phyloP scores from a whole-genome alignment of 2,113 vertebrate genomes.

The Zootoca vivipara region DNA sequence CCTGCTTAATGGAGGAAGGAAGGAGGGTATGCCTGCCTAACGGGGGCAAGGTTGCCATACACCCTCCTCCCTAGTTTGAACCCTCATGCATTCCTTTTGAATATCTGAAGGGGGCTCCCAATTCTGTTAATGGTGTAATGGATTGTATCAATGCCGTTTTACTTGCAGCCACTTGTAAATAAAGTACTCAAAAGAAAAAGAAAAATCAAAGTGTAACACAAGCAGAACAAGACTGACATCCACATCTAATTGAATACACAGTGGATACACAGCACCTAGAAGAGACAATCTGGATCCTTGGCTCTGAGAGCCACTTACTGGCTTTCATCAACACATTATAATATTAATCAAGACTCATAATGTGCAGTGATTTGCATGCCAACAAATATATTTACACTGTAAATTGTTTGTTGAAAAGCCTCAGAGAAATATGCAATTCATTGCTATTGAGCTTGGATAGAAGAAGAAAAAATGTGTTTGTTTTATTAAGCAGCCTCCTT shows the following conservation, averaged over 20 bases:
- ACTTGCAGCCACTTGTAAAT: constrained; percentile 12
- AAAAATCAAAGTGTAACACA: background rate
- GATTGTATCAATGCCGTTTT: constrained; percentile 36
- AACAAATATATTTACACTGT: constrained; percentile 84
- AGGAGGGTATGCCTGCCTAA: no score
- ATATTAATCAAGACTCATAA: constrained; percentile 86
- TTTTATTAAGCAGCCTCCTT: constrained; percentile 16
- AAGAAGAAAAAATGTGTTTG: constrained; percentile 24
- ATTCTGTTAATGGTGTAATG: background rate
- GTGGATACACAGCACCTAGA: constrained; percentile 75
- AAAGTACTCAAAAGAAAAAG: background rate
- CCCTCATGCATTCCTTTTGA: no score
- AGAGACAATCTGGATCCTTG: constrained; percentile 72
- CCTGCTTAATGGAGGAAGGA: no score
- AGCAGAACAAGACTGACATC: constrained; percentile 40
- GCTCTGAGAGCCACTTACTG: constrained; percentile 80
- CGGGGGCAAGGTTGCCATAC: no score
- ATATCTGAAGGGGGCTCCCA: no score
- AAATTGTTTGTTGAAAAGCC: constrained; percentile 83
- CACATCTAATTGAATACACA: constrained; percentile 71
- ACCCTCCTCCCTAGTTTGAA: no score
- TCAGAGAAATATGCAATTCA: constrained; percentile 77
- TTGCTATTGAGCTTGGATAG: constrained; percentile 71
- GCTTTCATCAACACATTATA: constrained; percentile 84
- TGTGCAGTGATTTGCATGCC: constrained; percentile 82